A percentile compares a stretch with the other conserved stretches of the same genome.
Conservation (phyloP, 1,140 invertebrate species). For the Halesus radiatus region DNA sequence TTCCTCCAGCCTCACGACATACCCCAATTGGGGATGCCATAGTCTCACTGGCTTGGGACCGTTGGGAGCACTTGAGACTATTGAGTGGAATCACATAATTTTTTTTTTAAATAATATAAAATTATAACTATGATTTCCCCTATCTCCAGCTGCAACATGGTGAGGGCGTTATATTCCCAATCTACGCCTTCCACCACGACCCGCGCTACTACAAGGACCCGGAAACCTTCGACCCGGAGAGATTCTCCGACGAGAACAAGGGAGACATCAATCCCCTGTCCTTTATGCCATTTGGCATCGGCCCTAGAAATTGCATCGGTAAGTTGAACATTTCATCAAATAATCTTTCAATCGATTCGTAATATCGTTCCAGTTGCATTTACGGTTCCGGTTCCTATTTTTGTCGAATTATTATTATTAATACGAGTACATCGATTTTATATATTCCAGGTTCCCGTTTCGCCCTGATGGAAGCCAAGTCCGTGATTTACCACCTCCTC, state of each 20-base stretch:
- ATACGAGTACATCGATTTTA: neutral
- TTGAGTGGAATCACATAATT: too few species aligned
- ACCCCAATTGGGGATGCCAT: too few species aligned
- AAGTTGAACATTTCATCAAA: neutral
- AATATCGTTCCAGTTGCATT: too few species aligned
- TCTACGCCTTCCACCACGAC: slow-evolving; percentile 62
- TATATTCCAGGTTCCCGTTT: slow-evolving; percentile 59
- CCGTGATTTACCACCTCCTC: slow-evolving; percentile 59
- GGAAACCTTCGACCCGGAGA: slow-evolving; percentile 66
- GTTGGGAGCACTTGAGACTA: too few species aligned
- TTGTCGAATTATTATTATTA: neutral
- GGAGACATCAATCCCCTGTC: slow-evolving; percentile 54
- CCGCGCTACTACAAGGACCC: slow-evolving; percentile 71
- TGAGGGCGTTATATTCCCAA: slow-evolving; percentile 55
- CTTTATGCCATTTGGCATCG: slow-evolving; percentile 61
- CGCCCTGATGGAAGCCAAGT: slow-evolving; percentile 60
- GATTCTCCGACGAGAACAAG: slow-evolving; percentile 61
- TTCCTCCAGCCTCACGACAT: too few species aligned
- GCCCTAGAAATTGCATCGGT: slow-evolving; percentile 68
- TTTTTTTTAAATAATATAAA: too few species aligned
- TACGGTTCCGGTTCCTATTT: too few species aligned
- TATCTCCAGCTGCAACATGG: slow-evolving; percentile 27
- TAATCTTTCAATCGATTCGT: too few species aligned
- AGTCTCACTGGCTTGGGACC: too few species aligned
- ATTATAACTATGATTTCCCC: too few species aligned